Base-by-base conservation (phyloP, 1,140 invertebrate genomes). In the Drosophila truncata region DNA sequence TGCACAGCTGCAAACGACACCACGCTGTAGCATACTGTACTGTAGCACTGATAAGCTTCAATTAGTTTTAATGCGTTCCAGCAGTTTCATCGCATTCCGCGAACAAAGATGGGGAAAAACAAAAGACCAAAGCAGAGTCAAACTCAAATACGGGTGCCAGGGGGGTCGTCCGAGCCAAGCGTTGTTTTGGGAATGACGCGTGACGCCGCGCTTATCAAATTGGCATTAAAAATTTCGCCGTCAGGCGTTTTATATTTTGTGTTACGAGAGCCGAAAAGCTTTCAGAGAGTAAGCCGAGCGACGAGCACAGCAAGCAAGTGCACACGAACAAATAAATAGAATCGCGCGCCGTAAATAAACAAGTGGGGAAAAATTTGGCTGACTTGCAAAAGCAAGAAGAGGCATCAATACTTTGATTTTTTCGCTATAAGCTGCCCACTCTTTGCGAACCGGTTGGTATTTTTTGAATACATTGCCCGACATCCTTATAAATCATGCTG, bases 401-500 rank as follows among this genome's bases (percentile, higher is more conserved):
- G 31, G 14, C 37, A 25, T 16, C 33, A 7, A 29, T 29, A 49
- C 25, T 29, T 50, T 50, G 25, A 50, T 37, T 23, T 18, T 37
- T 49, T 4, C 3, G 33, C 33, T 33, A 33, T 33, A 33, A 33
- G 10, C 33, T 11, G 4, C n/a, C 7, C 31, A 11, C 25, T 14
- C 57, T 35, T 2, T 35, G 44, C 13, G 27, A 72, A 73, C 70
- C 70, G 70, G 70, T 73, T 73, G 44, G n/a, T 35, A 33, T 59
- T 59, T 47, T 71, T 60, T 72, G 54, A 72, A 71, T 71, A 72
- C 16, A 70, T 49, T 39, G 67, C 14, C 54, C 46, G 44, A 72
- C 23, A 73, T 73, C 70, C 70, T 73, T 72, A 73, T 73, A 73
- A 73, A 73, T 73, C 70, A 73, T 42, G 37, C 3, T 39, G 46